Conservation (phyloP, 1,140 invertebrate species). For the Epicauta chinensis region DNA sequence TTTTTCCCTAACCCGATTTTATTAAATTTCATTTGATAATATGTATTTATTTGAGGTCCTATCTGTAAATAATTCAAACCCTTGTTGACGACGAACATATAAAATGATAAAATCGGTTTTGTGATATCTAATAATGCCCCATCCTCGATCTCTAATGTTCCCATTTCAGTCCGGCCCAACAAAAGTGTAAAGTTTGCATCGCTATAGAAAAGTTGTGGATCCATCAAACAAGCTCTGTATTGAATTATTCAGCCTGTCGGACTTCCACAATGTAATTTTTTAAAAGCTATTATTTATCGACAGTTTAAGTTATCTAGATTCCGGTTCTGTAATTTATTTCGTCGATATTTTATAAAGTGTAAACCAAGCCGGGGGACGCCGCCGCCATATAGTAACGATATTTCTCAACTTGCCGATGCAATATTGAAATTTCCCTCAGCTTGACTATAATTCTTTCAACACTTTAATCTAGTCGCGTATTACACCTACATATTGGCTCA, state of each 20-base stretch:
- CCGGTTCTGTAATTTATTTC: constrained; percentile 13
- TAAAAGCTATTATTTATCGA: constrained; percentile 15
- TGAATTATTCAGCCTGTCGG: constrained; percentile 13
- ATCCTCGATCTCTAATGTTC: too few species aligned
- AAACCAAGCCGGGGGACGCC: constrained; percentile 10
- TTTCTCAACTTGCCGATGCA: constrained; percentile 13
- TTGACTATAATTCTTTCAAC: constrained; percentile 14
- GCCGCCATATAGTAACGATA: constrained; percentile 15
- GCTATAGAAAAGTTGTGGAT: too few species aligned
- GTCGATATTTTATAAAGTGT: constrained; percentile 20
- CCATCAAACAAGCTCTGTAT: too few species aligned
- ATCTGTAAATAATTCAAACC: too few species aligned
- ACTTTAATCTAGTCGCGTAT: background rate
- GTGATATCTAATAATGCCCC: too few species aligned
- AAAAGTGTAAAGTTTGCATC: too few species aligned
- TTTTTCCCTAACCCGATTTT: too few species aligned
- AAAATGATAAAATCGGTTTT: too few species aligned
- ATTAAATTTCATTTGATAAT: too few species aligned
- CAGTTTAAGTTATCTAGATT: constrained; percentile 16
- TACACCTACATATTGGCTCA: constrained; percentile 1
- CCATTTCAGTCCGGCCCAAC: too few species aligned
- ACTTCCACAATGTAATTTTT: constrained; percentile 15
- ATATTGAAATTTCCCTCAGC: constrained; percentile 19
- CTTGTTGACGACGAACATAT: too few species aligned
- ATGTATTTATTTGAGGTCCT: too few species aligned